Evolutionary conservation across 2,797 vertebrate genomes (phyloP).

Genomic region (Glossophaga mutica): DNA sequence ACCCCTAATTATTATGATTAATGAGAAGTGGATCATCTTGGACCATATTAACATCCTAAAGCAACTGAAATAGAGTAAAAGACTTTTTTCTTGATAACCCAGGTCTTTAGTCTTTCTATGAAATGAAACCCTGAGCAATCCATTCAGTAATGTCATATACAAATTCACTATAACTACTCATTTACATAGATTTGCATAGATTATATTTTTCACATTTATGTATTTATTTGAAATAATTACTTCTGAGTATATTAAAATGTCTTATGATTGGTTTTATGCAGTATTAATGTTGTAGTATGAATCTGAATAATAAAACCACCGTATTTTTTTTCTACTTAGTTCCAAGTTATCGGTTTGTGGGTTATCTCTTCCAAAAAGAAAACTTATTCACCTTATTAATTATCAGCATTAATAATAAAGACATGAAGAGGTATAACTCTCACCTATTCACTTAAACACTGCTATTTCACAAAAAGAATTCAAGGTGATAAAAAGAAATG

Average conservation of each 20-base stretch:
- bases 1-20: slow-evolving; percentile 83
- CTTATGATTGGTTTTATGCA: slow-evolving; percentile 56
- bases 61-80: slow-evolving; percentile 74
- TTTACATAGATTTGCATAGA: slow-evolving; percentile 77
- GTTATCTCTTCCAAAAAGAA: not conserved
- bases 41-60: slow-evolving; percentile 79
- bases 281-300: slow-evolving; percentile 43
- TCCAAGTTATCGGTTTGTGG: not conserved
- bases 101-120: slow-evolving; percentile 69
- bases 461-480: not conserved
- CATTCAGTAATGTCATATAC: slow-evolving; percentile 62
- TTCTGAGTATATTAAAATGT: slow-evolving; percentile 68
- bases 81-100: slow-evolving; percentile 67
- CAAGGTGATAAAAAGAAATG: not conserved
- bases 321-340: slow-evolving; percentile 12
- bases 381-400: slow-evolving; percentile 32
- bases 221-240: slow-evolving; percentile 78
- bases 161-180: slow-evolving; percentile 68
- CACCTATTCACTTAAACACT: slow-evolving; percentile 14
- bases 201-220: slow-evolving; percentile 72
- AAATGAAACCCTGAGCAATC: slow-evolving; percentile 72
- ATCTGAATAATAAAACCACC: slow-evolving; percentile 30
- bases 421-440: not conserved
- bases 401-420: slow-evolving; percentile 13
- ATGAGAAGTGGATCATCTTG: slow-evolving; percentile 80